phyloP scores from a whole-genome alignment of 2,888 invertebrate species.

The Ochlodes sylvanus region DNA sequence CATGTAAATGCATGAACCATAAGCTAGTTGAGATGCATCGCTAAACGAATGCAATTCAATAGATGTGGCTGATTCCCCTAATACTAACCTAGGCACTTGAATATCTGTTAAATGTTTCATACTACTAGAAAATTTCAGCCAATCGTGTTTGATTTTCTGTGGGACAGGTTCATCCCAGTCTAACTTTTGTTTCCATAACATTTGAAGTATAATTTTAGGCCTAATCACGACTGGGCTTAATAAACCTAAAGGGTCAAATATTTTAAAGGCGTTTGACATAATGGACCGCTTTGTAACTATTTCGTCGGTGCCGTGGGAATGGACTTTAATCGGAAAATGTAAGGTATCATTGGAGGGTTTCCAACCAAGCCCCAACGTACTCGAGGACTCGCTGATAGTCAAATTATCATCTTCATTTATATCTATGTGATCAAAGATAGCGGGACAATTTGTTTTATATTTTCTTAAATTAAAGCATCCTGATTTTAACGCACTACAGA shows the following conservation, averaged over 20 bases:
- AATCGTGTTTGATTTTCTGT: too few species aligned
- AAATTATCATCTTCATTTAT: slow-evolving; percentile 36
- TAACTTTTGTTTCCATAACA: too few species aligned
- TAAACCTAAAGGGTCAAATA: slow-evolving; percentile 40
- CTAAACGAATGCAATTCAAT: slow-evolving; percentile 9
- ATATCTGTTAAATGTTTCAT: not conserved
- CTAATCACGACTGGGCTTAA: too few species aligned
- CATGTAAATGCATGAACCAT: slow-evolving; percentile 9
- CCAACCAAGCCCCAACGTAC: slow-evolving; percentile 47
- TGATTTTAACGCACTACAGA: slow-evolving; percentile 17
- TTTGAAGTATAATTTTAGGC: too few species aligned
- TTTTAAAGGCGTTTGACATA: slow-evolving; percentile 44
- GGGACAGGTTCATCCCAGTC: too few species aligned
- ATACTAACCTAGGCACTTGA: slow-evolving; percentile 2
- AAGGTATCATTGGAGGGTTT: slow-evolving; percentile 40
- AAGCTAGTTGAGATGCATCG: not conserved
- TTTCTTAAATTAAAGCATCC: slow-evolving; percentile 42
- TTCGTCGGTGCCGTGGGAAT: not conserved
- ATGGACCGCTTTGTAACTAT: slow-evolving; percentile 42
- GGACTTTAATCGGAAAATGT: slow-evolving; percentile 40
- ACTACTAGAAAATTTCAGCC: too few species aligned
- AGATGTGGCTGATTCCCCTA: not conserved
- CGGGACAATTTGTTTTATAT: slow-evolving; percentile 39
- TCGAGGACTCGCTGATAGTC: slow-evolving; percentile 44
- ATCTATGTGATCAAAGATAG: slow-evolving; percentile 35